Evolutionary conservation across 2,797 vertebrate genomes (phyloP).

Genomic region (Hippocampus kuda): DNA sequence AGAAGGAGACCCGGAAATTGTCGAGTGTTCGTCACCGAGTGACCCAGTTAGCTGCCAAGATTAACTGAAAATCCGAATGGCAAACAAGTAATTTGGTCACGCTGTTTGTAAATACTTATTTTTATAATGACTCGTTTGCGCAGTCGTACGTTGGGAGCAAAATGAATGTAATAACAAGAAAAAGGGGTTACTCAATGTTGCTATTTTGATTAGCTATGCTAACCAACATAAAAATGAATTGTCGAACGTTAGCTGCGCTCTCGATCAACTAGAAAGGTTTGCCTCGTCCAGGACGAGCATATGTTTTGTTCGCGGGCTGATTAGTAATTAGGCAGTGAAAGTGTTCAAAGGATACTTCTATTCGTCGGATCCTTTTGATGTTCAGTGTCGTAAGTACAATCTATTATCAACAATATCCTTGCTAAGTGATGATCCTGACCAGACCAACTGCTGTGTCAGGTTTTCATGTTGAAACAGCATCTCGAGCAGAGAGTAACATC

Average conservation of each 20-base stretch:
- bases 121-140: neutral
- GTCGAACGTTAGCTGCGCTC: slow-evolving; percentile 14
- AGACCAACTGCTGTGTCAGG: neutral
- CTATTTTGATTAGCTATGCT: slow-evolving; percentile 27
- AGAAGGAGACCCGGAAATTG: slow-evolving; percentile 44
- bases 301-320: neutral
- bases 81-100: slow-evolving; percentile 7
- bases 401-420: neutral
- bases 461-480: neutral
- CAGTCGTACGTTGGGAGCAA: neutral
- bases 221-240: slow-evolving; percentile 32
- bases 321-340: neutral
- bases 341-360: neutral
- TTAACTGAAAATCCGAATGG: slow-evolving; percentile 29
- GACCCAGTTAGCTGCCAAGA: slow-evolving; percentile 44
- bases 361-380: slow-evolving; percentile 41
- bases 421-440: neutral
- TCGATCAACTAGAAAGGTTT: neutral
- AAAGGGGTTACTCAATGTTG: slow-evolving; percentile 18
- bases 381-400: slow-evolving; percentile 47
- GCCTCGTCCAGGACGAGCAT: neutral
- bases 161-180: neutral
- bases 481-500: neutral
- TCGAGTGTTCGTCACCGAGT: slow-evolving; percentile 44
- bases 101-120: neutral